Evolutionary conservation across 2,113 vertebrate species (phyloP), one percentile per base, ranked within the genome.

Genomic region (Egretta garzetta): DNA sequence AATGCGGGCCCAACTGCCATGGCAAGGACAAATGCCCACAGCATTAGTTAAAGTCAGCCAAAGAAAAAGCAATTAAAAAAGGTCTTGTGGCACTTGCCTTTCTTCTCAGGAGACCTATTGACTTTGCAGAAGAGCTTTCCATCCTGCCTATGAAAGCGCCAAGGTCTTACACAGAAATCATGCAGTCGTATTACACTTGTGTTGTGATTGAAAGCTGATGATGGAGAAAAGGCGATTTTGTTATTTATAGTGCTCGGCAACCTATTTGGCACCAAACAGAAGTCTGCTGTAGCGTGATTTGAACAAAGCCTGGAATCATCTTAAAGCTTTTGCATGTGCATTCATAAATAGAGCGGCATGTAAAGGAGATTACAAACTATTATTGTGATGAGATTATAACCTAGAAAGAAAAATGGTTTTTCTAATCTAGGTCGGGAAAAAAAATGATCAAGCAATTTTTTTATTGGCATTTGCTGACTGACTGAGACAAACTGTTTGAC

Each of bases 61-160:
- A 82, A 91, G 70, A 81, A 96, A 96, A 96, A 83, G 67, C 88
- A 93, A 95, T 96, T 95, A 86, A 67, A 87, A 80, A 92, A 89
- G 80, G 73, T 92, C 93, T 95, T 83, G 49, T 95, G 71, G 59
- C 50, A 88, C 88, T 93, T 64, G 62, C 33, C 8, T 82, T 92
- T 88, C 53, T 87, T 92, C 90, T 93, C 72, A 47, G 37, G 91
- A 89, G 93, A 88, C 77, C 68, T 62, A 88, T 12, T 90, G 94
- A 82, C 75, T 94, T 91, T 88, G 80, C 60, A 79, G 64, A 35
- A 79, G 71, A 75, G 41, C 35, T 85, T 70, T 94, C 71, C 35
- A 28, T 73, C 93, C 60, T 73, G 56, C 60, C 63, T 72, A 8
- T 28, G 67, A 64, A 75, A 80, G 66, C 3, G 2, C 45, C 77